Base-by-base conservation (phyloP, 1,140 invertebrate genomes). In the Megalonaias nervosa region DNA sequence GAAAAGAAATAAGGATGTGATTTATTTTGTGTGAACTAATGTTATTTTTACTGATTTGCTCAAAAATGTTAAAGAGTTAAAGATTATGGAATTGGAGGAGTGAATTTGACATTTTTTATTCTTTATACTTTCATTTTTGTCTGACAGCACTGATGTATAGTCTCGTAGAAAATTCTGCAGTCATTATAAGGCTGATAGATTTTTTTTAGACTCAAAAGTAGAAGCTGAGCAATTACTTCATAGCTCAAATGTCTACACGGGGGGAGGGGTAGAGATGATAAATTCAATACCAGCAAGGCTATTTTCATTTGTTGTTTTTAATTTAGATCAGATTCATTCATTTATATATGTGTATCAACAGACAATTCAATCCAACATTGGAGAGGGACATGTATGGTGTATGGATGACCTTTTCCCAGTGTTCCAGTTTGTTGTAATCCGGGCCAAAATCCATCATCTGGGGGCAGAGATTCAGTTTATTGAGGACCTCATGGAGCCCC, bases 331-430 rank as follows among this genome's bases (percentile, higher is more conserved):
- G 23, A 11, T 26, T 21, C 21, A 59, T 72, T 21, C 23, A 26
- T 38, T 74, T 23, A 26, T 67, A 59, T 31, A 26, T 68, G 2
- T 71, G 59, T 56, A 38, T 80, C 84, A 86, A 13, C 81, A 94
- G 93, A 90, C 91, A 75, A 93, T 93, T 57, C 89, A 93, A 86
- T 85, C 84, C 60, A 86, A 90, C 74, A 82, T 93, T 81, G 83
- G 84, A 17, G 77, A 91, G 73, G 88, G 92, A 23, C 95, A 95
- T 86, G 87, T 94, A 61, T 95, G 95, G 94, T 94, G 93, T 82
- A 96, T 96, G 94, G 95, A 97, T 90, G 95, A 96, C 82, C 90
- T 97, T 74, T 95, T 97, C 90, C 95, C 96, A 6, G 93, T 96
- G 38, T 96, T 96, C 91, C 94, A 95, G 88, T 97, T 94, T 90